Evolutionary conservation across 2,113 vertebrate species (phyloP).

Genomic region (Oreotragus oreotragus): DNA sequence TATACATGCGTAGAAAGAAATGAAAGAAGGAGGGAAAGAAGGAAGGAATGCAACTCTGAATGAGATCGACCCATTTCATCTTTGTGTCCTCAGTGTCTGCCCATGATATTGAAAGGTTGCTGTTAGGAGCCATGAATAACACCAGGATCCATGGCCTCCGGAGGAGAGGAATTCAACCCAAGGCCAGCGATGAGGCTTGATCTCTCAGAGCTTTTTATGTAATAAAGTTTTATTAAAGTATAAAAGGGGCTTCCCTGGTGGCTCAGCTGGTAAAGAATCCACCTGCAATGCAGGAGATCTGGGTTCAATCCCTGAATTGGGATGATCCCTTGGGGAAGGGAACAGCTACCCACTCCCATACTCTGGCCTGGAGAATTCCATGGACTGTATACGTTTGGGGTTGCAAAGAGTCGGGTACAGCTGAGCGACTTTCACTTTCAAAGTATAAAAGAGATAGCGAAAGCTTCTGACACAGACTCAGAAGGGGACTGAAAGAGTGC

Average conservation of each 20-base stretch:
- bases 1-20: background rate
- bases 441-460: background rate
- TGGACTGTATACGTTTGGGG: background rate
- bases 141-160: background rate
- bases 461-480: background rate
- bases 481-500: background rate
- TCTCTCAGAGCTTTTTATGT: background rate
- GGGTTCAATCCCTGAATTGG: background rate
- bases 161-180: background rate
- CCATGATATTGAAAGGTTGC: background rate
- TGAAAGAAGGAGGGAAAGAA: background rate
- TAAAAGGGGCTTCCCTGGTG: background rate
- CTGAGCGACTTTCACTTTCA: background rate
- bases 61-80: background rate
- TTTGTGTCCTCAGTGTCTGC: background rate
- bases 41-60: background rate
- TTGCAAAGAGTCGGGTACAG: accelerated
- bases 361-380: background rate
- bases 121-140: background rate
- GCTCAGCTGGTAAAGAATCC: background rate
- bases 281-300: background rate
- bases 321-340: background rate
- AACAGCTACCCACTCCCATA: background rate
- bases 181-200: background rate
- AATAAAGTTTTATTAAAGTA: background rate